Evolutionary conservation across 1,140 invertebrate species (phyloP).

Genomic region (Tetramorium simillimum): DNA sequence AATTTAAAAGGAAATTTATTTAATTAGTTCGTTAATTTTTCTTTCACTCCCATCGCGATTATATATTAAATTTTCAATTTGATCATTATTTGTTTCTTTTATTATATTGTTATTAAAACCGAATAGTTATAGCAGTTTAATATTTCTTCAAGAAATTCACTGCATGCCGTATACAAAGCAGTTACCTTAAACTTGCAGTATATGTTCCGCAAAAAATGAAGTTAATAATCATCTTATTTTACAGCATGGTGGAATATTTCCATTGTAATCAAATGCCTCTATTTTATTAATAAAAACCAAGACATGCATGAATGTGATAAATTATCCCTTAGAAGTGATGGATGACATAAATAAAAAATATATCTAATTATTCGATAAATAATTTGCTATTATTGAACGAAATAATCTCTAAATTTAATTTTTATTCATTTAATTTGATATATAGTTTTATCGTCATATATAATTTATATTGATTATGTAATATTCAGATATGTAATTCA

Average conservation of each 20-base stretch:
- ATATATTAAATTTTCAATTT: not conserved
- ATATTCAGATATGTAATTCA: not conserved
- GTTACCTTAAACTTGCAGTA: not conserved
- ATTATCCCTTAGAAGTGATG: not conserved
- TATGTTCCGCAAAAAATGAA: constrained; percentile 9
- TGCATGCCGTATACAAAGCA: constrained; percentile 16
- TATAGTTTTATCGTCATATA: not conserved
- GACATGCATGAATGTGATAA: not conserved
- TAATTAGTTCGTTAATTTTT: not conserved
- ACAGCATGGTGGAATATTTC: constrained; percentile 1
- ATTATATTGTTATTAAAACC: constrained; percentile 10
- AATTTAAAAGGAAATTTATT: not conserved
- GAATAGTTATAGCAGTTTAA: not conserved
- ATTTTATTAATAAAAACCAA: not conserved
- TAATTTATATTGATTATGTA: not conserved
- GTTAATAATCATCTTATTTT: not conserved
- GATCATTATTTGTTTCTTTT: not conserved
- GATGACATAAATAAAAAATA: not conserved
- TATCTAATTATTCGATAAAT: not conserved
- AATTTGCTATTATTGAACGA: not conserved
- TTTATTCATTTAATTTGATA: not conserved
- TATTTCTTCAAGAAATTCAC: not conserved
- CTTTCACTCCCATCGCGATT: not conserved
- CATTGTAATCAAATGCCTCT: not conserved
- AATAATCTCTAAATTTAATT: not conserved